These are phyloP conservation scores for Oikopleura vanhoeffeni DNA, from an alignment of 23 tunicate genomes.

Conservation along the genomic window DNA sequence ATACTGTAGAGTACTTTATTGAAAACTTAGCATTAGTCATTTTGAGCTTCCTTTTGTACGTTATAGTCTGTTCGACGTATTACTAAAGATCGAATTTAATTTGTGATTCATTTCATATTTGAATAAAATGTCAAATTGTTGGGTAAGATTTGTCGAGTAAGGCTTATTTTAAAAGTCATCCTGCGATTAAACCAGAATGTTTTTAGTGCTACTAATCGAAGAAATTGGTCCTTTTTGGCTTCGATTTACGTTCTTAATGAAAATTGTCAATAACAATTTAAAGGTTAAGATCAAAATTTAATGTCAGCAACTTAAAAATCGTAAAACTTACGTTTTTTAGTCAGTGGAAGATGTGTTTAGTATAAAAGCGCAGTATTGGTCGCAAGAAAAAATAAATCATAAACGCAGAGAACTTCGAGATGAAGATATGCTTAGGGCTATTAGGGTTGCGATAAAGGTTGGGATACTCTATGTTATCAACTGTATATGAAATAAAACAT, in stretches of 20 bases:
- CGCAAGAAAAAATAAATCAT: neutral
- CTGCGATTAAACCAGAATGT: too few relatives aligned
- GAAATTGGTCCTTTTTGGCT: constrained; percentile 14
- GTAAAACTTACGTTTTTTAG: too few relatives aligned
- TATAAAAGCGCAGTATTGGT: neutral
- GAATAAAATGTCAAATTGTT: too few relatives aligned
- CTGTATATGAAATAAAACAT: too few relatives aligned
- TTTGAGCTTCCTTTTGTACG: too few relatives aligned
- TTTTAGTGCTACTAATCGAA: neutral
- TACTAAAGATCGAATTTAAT: too few relatives aligned
- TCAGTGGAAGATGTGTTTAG: neutral
- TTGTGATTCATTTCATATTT: too few relatives aligned
- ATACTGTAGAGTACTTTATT: neutral
- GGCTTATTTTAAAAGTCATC: too few relatives aligned
- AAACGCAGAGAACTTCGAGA: neutral
- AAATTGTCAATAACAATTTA: neutral
- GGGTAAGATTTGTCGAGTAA: too few relatives aligned
- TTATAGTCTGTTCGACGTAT: too few relatives aligned
- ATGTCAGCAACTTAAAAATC: too few relatives aligned
- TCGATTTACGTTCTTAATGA: neutral
- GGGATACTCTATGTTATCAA: neutral
- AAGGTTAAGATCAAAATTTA: too few relatives aligned
- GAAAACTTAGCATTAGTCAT: neutral
- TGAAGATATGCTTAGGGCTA: neutral
- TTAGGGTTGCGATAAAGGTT: neutral